Evolutionary conservation across 2,113 vertebrate species (phyloP).

Genomic region (Polypterus senegalus): DNA sequence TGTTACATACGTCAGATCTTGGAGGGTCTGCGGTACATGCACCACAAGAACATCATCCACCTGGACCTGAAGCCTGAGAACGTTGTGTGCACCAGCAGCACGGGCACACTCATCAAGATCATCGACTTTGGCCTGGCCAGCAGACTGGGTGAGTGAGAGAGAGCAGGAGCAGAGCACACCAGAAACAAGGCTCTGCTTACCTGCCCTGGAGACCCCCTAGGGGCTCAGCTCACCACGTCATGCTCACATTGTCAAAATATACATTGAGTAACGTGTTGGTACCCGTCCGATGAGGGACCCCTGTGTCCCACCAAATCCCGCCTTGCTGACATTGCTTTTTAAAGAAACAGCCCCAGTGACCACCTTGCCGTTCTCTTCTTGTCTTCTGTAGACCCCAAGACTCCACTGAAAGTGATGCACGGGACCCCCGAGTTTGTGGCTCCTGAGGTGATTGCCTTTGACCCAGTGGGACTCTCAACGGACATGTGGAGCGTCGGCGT

Average conservation of each 20-base stretch:
- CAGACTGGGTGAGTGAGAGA: conserved; percentile 51
- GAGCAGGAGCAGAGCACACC: not conserved
- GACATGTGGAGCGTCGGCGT: conserved; percentile 82
- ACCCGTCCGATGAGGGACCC: too few relatives aligned
- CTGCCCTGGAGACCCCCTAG: too few relatives aligned
- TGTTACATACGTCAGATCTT: conserved; percentile 74
- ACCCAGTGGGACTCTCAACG: conserved; percentile 52
- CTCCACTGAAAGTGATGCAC: conserved; percentile 53
- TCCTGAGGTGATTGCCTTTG: conserved; percentile 68
- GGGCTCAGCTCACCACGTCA: too few relatives aligned
- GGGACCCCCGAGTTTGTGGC: conserved; percentile 79
- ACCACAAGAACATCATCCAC: conserved; percentile 56
- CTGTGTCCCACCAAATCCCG: too few relatives aligned
- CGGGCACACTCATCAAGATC: conserved; percentile 61
- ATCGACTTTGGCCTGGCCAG: conserved; percentile 69
- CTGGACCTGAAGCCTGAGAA: conserved; percentile 80
- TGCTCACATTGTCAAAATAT: too few relatives aligned
- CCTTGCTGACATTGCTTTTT: too few relatives aligned
- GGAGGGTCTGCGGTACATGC: conserved; percentile 65
- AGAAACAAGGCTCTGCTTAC: too few relatives aligned
- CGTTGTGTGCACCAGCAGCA: conserved; percentile 58
- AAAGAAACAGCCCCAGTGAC: not conserved
- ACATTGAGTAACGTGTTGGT: too few relatives aligned
- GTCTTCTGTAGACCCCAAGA: conserved; percentile 39
- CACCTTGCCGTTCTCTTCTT: not conserved